Base-by-base conservation (phyloP, 2,797 vertebrate species). In the Typhlichthys subterraneus region DNA sequence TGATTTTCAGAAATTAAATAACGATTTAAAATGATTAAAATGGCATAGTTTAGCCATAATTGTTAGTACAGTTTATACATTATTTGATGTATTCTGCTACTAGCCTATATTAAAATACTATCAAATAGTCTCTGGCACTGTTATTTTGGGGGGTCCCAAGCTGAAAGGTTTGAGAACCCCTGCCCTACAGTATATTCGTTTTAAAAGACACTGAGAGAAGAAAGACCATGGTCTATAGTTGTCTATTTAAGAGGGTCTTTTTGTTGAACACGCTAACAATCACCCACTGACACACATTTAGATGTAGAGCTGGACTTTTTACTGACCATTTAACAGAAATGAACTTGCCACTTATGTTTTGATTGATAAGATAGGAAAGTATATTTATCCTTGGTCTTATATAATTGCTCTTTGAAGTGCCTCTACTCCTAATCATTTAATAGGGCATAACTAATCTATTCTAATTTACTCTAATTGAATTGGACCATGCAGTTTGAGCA, bases 401-500 rank as follows among this genome's bases (percentile, higher is more conserved):
- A 57, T 73, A 83, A 81, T 56, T 58, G 59, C 64, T 79, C 59
- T 79, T 77, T 84, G 59, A 74, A 66, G 65, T 64, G 47, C 63
- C 64, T 54, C 65, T 63, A 19, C 54, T n/a, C 52, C 47, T 71
- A 80, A 71, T 79, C 45, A 72, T 76, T 82, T 69, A 84, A 85
- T 61, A 84, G 69, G 61, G 69, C 85, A 70, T 73, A 70, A 77
- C 79, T 86, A 81, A 89, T 85, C 67, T 59, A 48, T 57, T 69
- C 51, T 78, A 77, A 84, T 84, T 76, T 67, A 67, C 67, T 67
- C 57, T 73, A 83, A 84, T 69, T 81, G 66, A 77, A 82, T 80
- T 63, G 82, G 70, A 81, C 61, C 61, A 8, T 65, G 66, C 60
- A 29, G 57, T 73, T 77, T 71, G 63, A 63, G 57, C 53, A 73